phyloP scores from a whole-genome alignment of 1,140 invertebrate species.

The Bombus cullumanus region DNA sequence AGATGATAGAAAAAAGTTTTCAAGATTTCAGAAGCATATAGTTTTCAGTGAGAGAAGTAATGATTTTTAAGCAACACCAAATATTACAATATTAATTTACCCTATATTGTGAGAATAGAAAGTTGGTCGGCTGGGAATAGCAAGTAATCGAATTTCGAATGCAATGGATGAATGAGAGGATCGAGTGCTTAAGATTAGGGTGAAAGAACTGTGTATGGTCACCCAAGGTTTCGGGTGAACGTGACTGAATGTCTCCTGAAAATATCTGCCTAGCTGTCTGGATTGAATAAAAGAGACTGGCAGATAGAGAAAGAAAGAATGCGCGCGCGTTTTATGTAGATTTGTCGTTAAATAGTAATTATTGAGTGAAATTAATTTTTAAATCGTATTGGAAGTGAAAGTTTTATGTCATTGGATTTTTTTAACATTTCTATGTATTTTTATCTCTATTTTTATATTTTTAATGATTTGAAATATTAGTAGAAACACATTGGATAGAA shows the following conservation, averaged over 20 bases:
- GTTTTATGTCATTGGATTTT: too few relatives aligned
- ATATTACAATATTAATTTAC: not conserved
- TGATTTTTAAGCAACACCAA: not conserved
- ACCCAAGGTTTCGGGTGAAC: not conserved
- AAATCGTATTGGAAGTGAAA: too few relatives aligned
- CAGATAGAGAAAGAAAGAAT: not conserved
- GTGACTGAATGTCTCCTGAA: not conserved
- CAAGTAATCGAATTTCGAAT: not conserved
- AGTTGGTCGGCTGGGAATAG: too few relatives aligned
- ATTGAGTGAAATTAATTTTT: too few relatives aligned
- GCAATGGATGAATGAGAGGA: not conserved
- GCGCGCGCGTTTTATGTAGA: too few relatives aligned
- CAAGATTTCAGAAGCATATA: not conserved
- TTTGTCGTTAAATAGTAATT: too few relatives aligned
- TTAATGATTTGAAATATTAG: not conserved
- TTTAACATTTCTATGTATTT: too few relatives aligned
- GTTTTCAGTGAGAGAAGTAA: not conserved
- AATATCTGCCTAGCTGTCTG: not conserved
- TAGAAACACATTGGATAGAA: not conserved
- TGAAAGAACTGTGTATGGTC: not conserved
- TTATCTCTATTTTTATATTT: not conserved
- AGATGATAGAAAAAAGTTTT: not conserved
- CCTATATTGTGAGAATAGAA: not conserved
- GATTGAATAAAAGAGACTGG: not conserved
- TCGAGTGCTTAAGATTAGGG: not conserved